Evolutionary conservation across 1,140 invertebrate species (phyloP), one percentile per base, ranked within the genome.

Genomic region (Bombyx mandarina): DNA sequence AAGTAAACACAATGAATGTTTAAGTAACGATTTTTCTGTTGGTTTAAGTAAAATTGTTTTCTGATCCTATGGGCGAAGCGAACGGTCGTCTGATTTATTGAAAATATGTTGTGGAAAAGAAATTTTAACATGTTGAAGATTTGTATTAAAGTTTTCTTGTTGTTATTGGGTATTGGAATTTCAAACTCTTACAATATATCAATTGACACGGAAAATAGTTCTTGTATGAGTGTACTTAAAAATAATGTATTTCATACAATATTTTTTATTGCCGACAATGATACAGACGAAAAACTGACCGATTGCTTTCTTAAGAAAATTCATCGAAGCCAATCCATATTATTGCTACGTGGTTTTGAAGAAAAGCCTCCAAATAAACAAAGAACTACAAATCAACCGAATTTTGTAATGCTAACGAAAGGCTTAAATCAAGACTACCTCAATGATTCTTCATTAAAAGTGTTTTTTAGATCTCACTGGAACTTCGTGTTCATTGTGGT

Each of bases 401-500:
- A 58, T 42, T 7, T 63, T 0, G 52, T 62, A 8, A 56, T 66
- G 10, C 54, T 61, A 1, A 60, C 53, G 35, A 47, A 56, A 52
- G 26, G 22, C 43, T 47, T 69, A 45, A 55, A 43, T 43, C 43
- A 47, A 6, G 7, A 43, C 43, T 46, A 18, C 57, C 43, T 54
- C 7, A 18, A 42, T 56, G 5, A 12, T 26, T 35, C 49, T 26
- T 46, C 52, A 54, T 12, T 46, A 54, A 8, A 22, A 12, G 1
- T 47, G 8, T 9, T 46, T 53, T 47, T 61, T 6, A 50, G 9
- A 45, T 69, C 62, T n/a, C 57, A 61, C 43, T 60, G 57, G 49
- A 67, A 65, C 7, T 1, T 60, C 8, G 4, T 67, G 4, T 64
- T 61, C n/a, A 60, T 73, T 51, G 50, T 67, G 7, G 35, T 65